A percentile compares a stretch with the other conserved stretches of the same genome.
Evolutionary conservation across 37 sponge, comb jelly and placozoan genomes (phyloP).

Genomic region (Beroe forskalii): DNA sequence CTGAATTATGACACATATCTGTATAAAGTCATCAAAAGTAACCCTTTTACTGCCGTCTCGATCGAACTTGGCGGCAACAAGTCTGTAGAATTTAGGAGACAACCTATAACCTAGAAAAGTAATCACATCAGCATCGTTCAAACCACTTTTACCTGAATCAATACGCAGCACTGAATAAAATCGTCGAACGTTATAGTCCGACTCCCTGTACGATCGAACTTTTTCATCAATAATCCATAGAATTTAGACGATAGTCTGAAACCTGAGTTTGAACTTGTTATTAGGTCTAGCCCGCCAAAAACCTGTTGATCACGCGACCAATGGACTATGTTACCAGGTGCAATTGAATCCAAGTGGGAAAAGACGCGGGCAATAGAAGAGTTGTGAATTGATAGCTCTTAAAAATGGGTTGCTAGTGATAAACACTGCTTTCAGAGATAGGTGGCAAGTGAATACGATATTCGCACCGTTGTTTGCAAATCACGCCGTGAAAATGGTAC

Average conservation of each 20-base stretch:
- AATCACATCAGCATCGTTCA: neutral
- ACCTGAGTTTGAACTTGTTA: constrained; percentile 66
- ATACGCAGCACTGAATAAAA: constrained; percentile 98
- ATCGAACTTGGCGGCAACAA: constrained; percentile 91
- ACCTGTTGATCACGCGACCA: too few species aligned
- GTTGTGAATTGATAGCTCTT: too few species aligned
- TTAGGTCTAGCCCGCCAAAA: neutral
- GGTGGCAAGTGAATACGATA: too few species aligned
- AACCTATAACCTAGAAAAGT: constrained; percentile 79
- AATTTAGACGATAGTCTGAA: constrained; percentile 89
- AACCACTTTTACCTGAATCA: constrained; percentile 80
- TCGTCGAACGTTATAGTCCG: constrained; percentile 94
- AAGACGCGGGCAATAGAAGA: too few species aligned
- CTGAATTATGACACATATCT: constrained; percentile 96
- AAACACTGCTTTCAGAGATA: too few species aligned
- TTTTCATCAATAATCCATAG: constrained; percentile 84
- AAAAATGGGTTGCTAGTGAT: too few species aligned
- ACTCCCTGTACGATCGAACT: constrained; percentile 89
- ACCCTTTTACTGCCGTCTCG: constrained; percentile 81
- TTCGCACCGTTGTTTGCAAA: too few species aligned
- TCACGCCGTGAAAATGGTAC: too few species aligned
- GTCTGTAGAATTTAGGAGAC: constrained; percentile 84
- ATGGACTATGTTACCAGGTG: too few species aligned
- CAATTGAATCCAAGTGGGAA: too few species aligned
- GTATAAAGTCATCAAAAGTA: constrained; percentile 99